Percentiles rank a stretch among this genome's conserved stretches.
phyloP scores from a whole-genome alignment of 2,113 vertebrate genomes.

The Eonycteris spelaea region DNA sequence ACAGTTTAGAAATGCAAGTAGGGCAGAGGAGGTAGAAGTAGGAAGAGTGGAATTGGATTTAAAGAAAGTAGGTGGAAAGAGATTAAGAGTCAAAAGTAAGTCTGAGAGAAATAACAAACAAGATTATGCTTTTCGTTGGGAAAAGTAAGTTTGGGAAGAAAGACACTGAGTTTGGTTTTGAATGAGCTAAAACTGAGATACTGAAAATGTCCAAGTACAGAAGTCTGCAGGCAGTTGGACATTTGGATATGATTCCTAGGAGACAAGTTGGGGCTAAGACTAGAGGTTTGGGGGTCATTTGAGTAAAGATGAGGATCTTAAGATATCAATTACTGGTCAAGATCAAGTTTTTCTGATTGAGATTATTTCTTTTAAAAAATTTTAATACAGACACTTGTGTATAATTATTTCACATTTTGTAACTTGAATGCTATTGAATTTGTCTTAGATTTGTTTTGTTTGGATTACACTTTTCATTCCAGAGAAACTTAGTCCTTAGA shows the following conservation, averaged over 20 bases:
- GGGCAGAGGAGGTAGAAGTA: not conserved
- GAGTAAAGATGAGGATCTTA: not conserved
- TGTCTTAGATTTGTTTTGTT: not conserved
- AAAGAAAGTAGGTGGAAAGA: not conserved
- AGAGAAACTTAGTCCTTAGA: not conserved
- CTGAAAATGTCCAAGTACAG: not conserved
- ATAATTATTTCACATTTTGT: not conserved
- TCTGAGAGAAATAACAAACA: not conserved
- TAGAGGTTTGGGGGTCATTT: not conserved
- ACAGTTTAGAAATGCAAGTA: not conserved
- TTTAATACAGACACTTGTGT: not conserved
- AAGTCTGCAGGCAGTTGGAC: not conserved
- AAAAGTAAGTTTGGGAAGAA: not conserved
- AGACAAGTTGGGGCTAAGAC: not conserved
- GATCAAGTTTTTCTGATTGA: not conserved
- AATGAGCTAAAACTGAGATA: not conserved
- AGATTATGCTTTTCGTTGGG: not conserved
- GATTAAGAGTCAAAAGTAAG: not conserved
- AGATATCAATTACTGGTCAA: not conserved
- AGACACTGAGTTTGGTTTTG: not conserved
- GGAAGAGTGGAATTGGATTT: not conserved
- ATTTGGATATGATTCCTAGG: not conserved
- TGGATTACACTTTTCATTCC: not conserved
- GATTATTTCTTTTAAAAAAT: not conserved
- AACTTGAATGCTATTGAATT: not conserved